Base-by-base conservation (phyloP, 2,797 vertebrate species). In the Chromis chromis region DNA sequence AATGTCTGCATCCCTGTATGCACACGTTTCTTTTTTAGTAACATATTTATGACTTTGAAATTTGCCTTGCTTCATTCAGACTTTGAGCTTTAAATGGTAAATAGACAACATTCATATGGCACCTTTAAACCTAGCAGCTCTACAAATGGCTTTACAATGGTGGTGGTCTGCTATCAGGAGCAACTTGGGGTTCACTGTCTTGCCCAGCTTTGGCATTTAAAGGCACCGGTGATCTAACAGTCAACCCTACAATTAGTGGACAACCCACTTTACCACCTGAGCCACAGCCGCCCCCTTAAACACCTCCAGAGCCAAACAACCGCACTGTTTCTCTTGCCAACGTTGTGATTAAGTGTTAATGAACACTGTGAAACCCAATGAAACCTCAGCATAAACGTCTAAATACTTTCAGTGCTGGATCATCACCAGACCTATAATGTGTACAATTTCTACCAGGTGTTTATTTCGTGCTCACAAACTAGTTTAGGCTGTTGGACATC, bases 321-420 rank as follows among this genome's bases (percentile, higher is more conserved):
- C 4, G 14, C 14, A 2, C 8, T 42, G 36, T 27, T 62, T 22
- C 14, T 44, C 46, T 9, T 12, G 22, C 8, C 48, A 8, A 6
- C 57, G 2, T n/a, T 25, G 3, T 55, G 27, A 55, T 84, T 21
- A 66, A 25, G n/a, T 54, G 53, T 61, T 62, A 31, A 75, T 16
- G 42, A 69, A 55, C 27, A 14, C 42, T 50, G 24, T 64, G 8
- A 16, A 40, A 68, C 42, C 9, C 21, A 49, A 44, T 50, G 44
- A 81, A 72, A 64, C 21, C 81, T 84, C 76, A 66, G 76, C 73
- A 79, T 27, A 74, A 82, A 68, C 13, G 27, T 49, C 8, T 22
- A 54, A 33, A 48, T 3, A 21, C 63, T 9, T 52, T 31, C 13
- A 0, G 5, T 48, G 49, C 61, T 28, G 21, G 17, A 39, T 60